Base-by-base conservation (phyloP, 2,888 invertebrate species). In the Drosophila yooni region DNA sequence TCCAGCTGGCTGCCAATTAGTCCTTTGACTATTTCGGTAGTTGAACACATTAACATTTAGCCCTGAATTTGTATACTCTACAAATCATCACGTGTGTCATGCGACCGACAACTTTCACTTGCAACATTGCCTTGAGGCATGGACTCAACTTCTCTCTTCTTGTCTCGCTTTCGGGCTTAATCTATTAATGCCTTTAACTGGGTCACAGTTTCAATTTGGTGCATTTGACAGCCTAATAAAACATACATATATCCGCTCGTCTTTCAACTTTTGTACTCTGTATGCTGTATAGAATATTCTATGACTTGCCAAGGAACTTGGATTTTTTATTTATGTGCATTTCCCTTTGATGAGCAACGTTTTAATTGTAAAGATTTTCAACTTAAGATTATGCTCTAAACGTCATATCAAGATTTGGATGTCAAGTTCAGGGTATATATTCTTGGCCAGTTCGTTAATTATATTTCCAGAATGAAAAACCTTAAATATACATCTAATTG, bases 141-240 rank as follows among this genome's bases (percentile, higher is more conserved):
- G 38, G 38, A 15, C 27, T 70, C 18, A 36, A 27, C 38, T 8
- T 34, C 33, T 21, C 29, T 21, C 3, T 13, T 13, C 7, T 29
- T 38, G 50, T 56, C 33, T 40, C 5, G 21, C 46, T 66, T 51
- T 56, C 18, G 11, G 52, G 40, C 1, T 13, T 70, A 53, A 75
- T 64, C 56, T 76, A 74, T 71, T 76, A 75, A 75, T 76, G 57
- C 56, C 48, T 25, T 50, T 52, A 78, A 67, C 62, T 78, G 54
- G 78, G 76, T 72, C 78, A 73, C 66, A 67, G 63, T 46, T 74
- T 68, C 59, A 75, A 75, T 75, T 68, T 59, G 27, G n/a, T 75
- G 53, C 64, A 70, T 56, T 74, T 67, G 75, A 74, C 60, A 68
- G 68, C 58, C 51, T 54, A 36, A 69, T 75, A 63, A 74, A 74